phyloP scores from a whole-genome alignment of 2,113 vertebrate genomes.

The Paramormyrops kingsleyae region DNA sequence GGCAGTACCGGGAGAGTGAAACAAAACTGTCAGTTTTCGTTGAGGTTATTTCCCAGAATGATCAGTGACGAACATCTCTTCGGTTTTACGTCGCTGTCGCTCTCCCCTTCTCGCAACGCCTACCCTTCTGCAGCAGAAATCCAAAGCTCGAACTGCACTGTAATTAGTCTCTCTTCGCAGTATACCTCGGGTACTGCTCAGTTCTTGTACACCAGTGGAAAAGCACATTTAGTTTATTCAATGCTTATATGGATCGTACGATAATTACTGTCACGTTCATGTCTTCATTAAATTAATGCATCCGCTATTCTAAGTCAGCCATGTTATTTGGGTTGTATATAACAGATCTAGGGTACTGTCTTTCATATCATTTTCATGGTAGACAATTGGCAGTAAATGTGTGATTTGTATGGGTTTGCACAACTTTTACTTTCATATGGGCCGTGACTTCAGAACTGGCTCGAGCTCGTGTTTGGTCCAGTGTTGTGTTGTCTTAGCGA shows the following conservation, averaged over 20 bases:
- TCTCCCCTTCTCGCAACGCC: background rate
- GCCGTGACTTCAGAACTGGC: slow-evolving; percentile 21
- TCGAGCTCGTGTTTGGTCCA: background rate
- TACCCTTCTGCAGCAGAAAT: background rate
- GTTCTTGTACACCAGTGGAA: background rate
- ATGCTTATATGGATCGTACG: background rate
- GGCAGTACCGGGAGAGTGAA: slow-evolving; percentile 16
- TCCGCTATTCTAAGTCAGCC: background rate
- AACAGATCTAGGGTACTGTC: background rate
- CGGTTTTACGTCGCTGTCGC: background rate
- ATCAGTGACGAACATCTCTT: background rate
- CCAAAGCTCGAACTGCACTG: background rate
- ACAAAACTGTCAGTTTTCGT: background rate
- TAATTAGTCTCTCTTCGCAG: background rate
- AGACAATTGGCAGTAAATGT: background rate
- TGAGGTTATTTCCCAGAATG: background rate
- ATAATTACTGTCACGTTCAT: background rate
- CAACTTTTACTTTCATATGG: slow-evolving; percentile 1
- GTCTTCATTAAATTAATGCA: background rate
- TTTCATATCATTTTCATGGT: background rate
- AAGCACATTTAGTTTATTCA: background rate
- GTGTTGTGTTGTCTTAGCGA: slow-evolving; percentile 23
- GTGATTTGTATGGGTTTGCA: background rate
- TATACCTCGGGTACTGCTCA: background rate
- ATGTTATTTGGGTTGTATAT: background rate